phyloP scores from a whole-genome alignment of 1,140 invertebrate species.

The Planococcus citri region DNA sequence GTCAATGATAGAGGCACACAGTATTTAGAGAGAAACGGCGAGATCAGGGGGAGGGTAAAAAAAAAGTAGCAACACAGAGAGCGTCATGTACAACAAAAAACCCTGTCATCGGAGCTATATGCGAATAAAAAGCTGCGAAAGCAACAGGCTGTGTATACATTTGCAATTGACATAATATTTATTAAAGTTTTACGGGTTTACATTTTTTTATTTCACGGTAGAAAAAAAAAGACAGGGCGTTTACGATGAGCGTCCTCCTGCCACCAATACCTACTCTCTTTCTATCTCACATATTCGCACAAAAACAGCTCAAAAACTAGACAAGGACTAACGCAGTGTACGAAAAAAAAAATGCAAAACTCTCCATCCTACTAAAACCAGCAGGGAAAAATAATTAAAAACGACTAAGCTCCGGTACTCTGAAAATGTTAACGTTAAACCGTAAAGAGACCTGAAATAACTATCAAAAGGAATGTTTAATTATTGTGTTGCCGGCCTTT shows the following conservation, averaged over 20 bases:
- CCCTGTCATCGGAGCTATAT: neutral
- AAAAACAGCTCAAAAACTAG: too few species aligned
- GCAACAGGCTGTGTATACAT: slow-evolving; percentile 13
- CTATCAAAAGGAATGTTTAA: slow-evolving; percentile 18
- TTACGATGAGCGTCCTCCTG: neutral
- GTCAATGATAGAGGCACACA: too few species aligned
- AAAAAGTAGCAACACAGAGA: too few species aligned
- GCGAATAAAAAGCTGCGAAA: neutral
- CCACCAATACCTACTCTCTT: too few species aligned
- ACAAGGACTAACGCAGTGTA: neutral
- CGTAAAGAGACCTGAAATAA: slow-evolving; percentile 15
- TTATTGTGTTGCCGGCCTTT: slow-evolving; percentile 14
- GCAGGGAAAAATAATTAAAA: slow-evolving; percentile 17
- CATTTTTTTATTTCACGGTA: slow-evolving; percentile 5
- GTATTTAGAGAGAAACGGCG: too few species aligned
- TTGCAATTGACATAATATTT: slow-evolving; percentile 19
- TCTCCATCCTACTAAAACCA: neutral
- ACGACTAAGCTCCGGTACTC: slow-evolving; percentile 12
- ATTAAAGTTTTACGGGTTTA: slow-evolving; percentile 17
- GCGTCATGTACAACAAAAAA: neutral
- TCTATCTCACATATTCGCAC: too few species aligned
- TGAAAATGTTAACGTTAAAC: slow-evolving; percentile 17
- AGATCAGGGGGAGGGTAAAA: too few species aligned
- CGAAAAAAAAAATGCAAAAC: neutral
- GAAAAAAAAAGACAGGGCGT: slow-evolving; percentile 6